Base-by-base conservation (phyloP, 2,888 invertebrate genomes). In the Trachelus stipa region DNA sequence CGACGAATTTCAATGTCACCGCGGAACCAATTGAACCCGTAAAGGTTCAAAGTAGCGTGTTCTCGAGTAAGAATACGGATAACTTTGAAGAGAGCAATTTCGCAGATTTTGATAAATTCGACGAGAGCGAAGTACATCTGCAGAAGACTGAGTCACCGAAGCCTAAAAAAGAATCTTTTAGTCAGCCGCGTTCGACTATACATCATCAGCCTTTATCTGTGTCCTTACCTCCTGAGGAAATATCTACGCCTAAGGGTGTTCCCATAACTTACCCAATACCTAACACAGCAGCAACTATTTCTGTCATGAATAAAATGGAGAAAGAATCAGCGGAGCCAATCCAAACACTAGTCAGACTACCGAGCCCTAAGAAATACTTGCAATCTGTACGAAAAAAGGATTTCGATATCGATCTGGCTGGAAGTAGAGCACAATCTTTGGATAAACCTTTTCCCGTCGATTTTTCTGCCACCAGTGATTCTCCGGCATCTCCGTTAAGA, bases 201-300 rank as follows among this genome's bases (percentile, higher is more conserved):
- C 90, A 90, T 83, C 91, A 95, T 89, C 95, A 95, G 3, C 95
- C 95, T 69, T 92, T 96, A 80, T 95, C 95, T 85, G 96, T 95
- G 73, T 93, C 94, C 79, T 90, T 96, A 86, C 95, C 95, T 71
- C 95, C 95, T 12, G 96, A 96, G 84, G 92, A 92, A 73, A 87
- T 90, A 4, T 92, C 92, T 83, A 91, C 92, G 91, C 92, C 92
- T 83, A 68, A 68, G 12, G 4, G 33, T 11, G 76, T 12, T 11
- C n/a, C 78, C 12, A 31, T 75, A n/a, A 68, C 69, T 56, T 56
- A 75, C 30, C 30, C 78, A 31, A 31, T 68, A 15, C n/a, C 73
- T 4, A 74, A 73, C 31, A 75, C 71, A 9, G 31, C 71, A 12
- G 71, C 71, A 34, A 71, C 37, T 31, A 56, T 75, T 33, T 68